phyloP scores from a whole-genome alignment of 1,140 invertebrate genomes.

The Elymnias hypermnestra region DNA sequence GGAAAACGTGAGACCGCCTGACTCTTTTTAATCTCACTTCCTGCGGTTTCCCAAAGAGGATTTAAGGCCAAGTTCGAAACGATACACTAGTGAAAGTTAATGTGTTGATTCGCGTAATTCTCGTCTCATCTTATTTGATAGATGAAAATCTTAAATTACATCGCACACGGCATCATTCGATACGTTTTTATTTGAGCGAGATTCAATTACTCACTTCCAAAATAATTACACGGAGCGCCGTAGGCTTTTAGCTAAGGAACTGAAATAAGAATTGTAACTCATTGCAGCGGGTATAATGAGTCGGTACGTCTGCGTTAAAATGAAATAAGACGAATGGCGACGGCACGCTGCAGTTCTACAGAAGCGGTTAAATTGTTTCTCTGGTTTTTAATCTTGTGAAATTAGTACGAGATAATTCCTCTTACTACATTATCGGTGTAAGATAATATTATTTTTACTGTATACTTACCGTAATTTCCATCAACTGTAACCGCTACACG shows the following conservation, averaged over 20 bases:
- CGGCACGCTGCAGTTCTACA: constrained; percentile 22
- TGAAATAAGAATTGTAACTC: constrained; percentile 37
- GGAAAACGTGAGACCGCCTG: constrained; percentile 13
- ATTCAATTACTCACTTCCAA: constrained; percentile 64
- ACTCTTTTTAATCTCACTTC: constrained; percentile 32
- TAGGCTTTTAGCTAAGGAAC: constrained; percentile 36
- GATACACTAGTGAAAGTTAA: constrained; percentile 67
- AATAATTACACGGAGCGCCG: constrained; percentile 42
- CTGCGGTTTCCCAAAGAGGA: constrained; percentile 62
- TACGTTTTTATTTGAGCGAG: constrained; percentile 61
- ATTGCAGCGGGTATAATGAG: constrained; percentile 36
- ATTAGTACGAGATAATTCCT: constrained; percentile 18
- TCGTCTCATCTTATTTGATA: constrained; percentile 55
- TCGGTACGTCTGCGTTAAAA: constrained; percentile 20
- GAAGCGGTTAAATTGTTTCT: constrained; percentile 28
- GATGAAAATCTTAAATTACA: constrained; percentile 70
- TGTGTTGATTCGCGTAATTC: constrained; percentile 64
- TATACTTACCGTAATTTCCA: constrained; percentile 14
- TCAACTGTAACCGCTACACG: constrained; percentile 13
- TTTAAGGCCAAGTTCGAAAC: constrained; percentile 57
- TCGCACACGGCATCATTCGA: constrained; percentile 46
- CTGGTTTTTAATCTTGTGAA: constrained; percentile 22
- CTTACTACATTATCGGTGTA: constrained; percentile 18
- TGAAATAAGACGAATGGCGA: constrained; percentile 21
- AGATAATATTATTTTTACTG: constrained; percentile 18